phyloP scores from a whole-genome alignment of 2,113 vertebrate species.

The Gila orcuttii region DNA sequence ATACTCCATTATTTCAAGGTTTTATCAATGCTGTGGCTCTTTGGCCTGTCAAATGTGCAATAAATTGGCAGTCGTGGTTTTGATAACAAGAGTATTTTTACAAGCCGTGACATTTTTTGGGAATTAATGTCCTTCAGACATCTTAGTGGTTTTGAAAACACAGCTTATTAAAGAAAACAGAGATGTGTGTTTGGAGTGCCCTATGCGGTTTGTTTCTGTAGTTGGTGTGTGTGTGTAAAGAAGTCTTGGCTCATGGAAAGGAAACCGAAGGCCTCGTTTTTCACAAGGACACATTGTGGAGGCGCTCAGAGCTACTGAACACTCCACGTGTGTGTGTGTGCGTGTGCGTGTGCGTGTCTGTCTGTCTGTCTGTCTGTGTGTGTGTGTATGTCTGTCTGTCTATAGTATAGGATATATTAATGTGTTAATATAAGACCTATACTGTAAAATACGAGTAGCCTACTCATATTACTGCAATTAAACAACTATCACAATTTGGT shows the following conservation, averaged over 20 bases:
- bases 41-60: conserved; percentile 37
- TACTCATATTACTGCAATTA: no score
- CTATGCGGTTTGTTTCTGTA: conserved; percentile 59
- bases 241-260: conserved; percentile 62
- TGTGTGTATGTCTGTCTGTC: no score
- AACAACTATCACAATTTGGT: no score
- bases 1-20: conserved; percentile 12
- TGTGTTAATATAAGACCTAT: no score
- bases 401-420: no score
- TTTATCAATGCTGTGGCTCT: background rate
- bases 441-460: no score
- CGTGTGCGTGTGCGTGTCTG: conserved; percentile 52
- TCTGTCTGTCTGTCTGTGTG: no score
- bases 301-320: conserved; percentile 68
- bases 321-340: background rate
- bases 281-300: conserved; percentile 68
- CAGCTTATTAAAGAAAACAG: conserved; percentile 77
- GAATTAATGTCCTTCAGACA: conserved; percentile 63
- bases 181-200: conserved; percentile 70
- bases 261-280: conserved; percentile 64
- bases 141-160: conserved; percentile 69
- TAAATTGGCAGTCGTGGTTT: conserved; percentile 52
- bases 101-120: conserved; percentile 50
- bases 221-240: conserved; percentile 65
- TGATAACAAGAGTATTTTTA: conserved; percentile 58